A percentile compares a stretch with the other conserved stretches of the same genome.
phyloP scores from a whole-genome alignment of 2,113 vertebrate species.

The Scatophagus argus region DNA sequence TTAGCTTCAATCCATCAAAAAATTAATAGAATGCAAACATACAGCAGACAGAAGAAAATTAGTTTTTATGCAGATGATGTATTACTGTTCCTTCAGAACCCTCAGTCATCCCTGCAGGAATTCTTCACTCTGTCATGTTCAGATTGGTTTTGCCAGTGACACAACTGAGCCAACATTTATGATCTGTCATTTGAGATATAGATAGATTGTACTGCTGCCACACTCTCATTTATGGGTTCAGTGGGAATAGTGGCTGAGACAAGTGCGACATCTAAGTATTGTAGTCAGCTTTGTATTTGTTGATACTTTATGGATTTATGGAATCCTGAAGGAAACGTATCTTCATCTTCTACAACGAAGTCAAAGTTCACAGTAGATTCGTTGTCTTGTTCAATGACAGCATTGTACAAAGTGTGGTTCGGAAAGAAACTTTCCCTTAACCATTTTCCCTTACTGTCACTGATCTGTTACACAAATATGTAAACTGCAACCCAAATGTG shows the following conservation, averaged over 20 bases:
- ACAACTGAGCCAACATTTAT: too few relatives aligned
- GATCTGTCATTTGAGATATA: too few relatives aligned
- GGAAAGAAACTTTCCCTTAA: neutral
- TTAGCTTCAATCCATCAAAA: neutral
- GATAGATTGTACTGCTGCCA: too few relatives aligned
- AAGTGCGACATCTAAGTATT: too few relatives aligned
- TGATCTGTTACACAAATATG: conserved; percentile 30
- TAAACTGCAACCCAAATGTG: conserved; percentile 32
- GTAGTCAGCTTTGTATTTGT: neutral
- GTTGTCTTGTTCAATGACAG: neutral
- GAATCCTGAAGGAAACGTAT: neutral
- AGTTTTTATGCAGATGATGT: neutral
- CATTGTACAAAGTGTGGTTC: too few relatives aligned
- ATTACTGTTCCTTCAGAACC: neutral
- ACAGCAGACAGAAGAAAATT: neutral
- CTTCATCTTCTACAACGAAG: neutral
- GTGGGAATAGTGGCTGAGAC: too few relatives aligned
- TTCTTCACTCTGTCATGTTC: neutral
- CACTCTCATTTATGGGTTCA: too few relatives aligned
- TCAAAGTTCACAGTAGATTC: neutral
- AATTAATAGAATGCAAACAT: neutral
- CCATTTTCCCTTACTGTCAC: neutral
- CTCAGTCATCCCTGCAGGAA: neutral
- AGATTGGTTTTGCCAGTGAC: too few relatives aligned
- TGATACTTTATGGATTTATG: neutral